Evolutionary conservation across 2,113 vertebrate species (phyloP), one percentile per base, ranked within the genome.

Genomic region (Burhinus bistriatus): DNA sequence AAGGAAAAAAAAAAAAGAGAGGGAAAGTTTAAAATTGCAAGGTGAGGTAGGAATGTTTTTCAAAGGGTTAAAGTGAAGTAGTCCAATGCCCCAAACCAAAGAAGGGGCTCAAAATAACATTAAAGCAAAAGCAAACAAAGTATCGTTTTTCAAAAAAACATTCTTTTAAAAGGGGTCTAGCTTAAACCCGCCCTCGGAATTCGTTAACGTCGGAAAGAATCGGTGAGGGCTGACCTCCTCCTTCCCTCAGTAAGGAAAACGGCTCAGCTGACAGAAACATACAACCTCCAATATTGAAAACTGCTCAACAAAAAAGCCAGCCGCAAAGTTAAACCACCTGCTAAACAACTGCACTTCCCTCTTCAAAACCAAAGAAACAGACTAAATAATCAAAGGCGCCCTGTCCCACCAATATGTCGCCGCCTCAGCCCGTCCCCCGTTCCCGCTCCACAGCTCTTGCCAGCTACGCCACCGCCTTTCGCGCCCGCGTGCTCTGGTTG

Each of bases 101-200:
- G 17, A 25, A 2, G 3, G 14, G 5, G 11, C 5, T 76, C 32
- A 61, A 82, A 89, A 34, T 13, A 57, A 19, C n/a, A 61, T 7
- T 51, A 64, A 76, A 76, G 12, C 23, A 47, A 66, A 73, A 23
- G 6, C 26, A 78, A 91, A 9, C 2, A 7, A 38, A 85, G 4
- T 0, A 11, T 4, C 25, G 4, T 30, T 52, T 58, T 38, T 9
- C 0, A 32, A 59, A 30, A 72, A 5, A 6, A 2, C 8, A 11
- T 55, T 34, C 5, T 47, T 61, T 40, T 17, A 16, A 47, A 73
- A 68, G 9, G 10, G 5, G 7, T 45, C 38, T 68, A 36, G 10
- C 30, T 90, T 40, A 81, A 91, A 51, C 10, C 32, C 19, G 7
- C 75, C 78, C 57, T 93, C 66, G 18, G 25, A 71, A 42, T 42